A percentile compares a stretch with the other conserved stretches of the same genome.
phyloP scores from a whole-genome alignment of 2,888 invertebrate species.

The Watsonalla binaria region DNA sequence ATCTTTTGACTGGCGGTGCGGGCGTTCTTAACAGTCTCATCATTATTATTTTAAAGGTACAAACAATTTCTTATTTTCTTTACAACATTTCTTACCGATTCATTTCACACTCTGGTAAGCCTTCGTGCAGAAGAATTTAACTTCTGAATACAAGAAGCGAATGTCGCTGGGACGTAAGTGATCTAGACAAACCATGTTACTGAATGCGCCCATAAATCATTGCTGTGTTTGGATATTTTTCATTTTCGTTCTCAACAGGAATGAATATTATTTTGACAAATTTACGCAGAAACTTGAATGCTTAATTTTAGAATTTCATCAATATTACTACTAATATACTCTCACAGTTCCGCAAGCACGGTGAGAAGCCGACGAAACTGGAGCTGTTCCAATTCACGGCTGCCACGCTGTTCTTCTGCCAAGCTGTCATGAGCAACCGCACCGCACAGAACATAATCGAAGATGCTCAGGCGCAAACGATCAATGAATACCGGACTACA shows the following conservation, averaged over 20 bases:
- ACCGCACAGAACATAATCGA: conserved; percentile 72
- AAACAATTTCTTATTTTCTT: neutral
- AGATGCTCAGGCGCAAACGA: conserved; percentile 72
- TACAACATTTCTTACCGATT: no score
- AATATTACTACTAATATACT: neutral
- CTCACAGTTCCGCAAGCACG: conserved; percentile 60
- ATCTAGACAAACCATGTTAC: no score
- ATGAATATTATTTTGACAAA: no score
- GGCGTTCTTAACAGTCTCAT: conserved; percentile 65
- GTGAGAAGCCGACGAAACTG: conserved; percentile 58
- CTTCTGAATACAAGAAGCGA: no score
- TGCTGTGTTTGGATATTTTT: no score
- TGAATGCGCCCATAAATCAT: no score
- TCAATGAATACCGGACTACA: conserved; percentile 71
- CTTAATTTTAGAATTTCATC: no score
- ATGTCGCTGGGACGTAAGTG: no score
- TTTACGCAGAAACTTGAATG: no score
- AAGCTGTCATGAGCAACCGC: conserved; percentile 63
- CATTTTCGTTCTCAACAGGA: no score
- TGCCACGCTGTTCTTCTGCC: conserved; percentile 67
- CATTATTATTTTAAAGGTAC: conserved; percentile 62
- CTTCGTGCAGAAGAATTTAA: no score
- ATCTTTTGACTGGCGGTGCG: conserved; percentile 63
- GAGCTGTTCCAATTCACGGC: conserved; percentile 73
- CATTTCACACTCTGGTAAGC: no score